Percentiles rank a stretch among this genome's conserved stretches.
Conservation (phyloP, 2,888 invertebrate genomes). For the Iselma pallidipennis region DNA sequence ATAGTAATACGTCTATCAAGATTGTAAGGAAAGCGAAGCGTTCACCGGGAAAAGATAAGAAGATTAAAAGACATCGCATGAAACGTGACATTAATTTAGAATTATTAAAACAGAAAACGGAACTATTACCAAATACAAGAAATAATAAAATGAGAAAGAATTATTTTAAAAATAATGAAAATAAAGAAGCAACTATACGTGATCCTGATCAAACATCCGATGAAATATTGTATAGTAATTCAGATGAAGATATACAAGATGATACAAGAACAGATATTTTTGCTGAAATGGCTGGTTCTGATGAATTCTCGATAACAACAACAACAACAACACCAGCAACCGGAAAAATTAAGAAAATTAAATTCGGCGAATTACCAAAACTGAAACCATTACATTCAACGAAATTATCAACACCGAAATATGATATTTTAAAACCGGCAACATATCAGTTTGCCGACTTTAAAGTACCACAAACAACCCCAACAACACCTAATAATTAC, state of each 20-base stretch:
- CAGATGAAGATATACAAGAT: constrained; percentile 19
- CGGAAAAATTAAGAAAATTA: constrained; percentile 7
- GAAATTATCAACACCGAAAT: background rate
- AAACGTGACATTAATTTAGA: constrained; percentile 48
- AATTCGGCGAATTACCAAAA: background rate
- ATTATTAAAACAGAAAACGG: constrained; percentile 38
- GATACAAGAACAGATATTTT: constrained; percentile 24
- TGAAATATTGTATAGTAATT: constrained; percentile 31
- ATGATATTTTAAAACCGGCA: background rate
- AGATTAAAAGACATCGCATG: constrained; percentile 22
- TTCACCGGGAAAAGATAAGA: constrained; percentile 11
- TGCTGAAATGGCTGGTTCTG: constrained; percentile 29
- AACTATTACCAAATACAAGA: constrained; percentile 11
- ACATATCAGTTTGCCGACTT: background rate
- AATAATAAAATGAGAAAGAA: constrained; percentile 17
- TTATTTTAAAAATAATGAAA: constrained; percentile 22
- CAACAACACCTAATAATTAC: background rate
- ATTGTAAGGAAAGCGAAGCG: constrained; percentile 5
- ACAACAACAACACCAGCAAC: constrained; percentile 15
- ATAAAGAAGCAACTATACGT: constrained; percentile 33
- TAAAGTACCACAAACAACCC: background rate
- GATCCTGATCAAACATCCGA: constrained; percentile 33
- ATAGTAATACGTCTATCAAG: constrained; percentile 24
- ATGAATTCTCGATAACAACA: constrained; percentile 19
- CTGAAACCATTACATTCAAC: background rate